These are phyloP conservation scores for Teinopalpus imperialis DNA, from an alignment of 2,888 invertebrate species.

Conservation along the genomic window DNA sequence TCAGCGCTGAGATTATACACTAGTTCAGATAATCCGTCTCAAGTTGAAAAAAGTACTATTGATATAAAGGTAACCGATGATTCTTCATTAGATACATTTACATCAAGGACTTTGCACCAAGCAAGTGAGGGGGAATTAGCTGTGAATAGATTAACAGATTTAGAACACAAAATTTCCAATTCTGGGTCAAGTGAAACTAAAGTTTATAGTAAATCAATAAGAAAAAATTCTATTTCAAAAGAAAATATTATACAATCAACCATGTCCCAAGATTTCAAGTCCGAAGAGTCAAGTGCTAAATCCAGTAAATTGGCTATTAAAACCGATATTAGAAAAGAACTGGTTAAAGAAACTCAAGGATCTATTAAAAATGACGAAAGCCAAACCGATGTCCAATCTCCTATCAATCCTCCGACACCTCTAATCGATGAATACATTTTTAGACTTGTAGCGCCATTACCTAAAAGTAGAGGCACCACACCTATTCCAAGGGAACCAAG, in stretches of 20 bases:
- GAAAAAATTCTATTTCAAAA: neutral
- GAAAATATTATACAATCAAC: neutral
- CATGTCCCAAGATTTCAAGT: slow-evolving; percentile 21
- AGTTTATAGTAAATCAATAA: neutral
- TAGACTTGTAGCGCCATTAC: slow-evolving; percentile 55
- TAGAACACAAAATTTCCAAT: neutral
- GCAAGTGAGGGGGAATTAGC: neutral
- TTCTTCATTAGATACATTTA: neutral
- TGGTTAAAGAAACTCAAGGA: slow-evolving; percentile 27
- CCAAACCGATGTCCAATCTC: slow-evolving; percentile 49
- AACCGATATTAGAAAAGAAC: slow-evolving; percentile 31
- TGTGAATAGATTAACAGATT: neutral
- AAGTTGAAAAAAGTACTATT: no score
- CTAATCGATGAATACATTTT: slow-evolving; percentile 71
- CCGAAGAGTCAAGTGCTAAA: slow-evolving; percentile 25
- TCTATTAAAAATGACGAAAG: slow-evolving; percentile 18
- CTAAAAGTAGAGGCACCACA: slow-evolving; percentile 48
- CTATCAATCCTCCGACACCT: slow-evolving; percentile 61
- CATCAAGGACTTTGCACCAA: no score
- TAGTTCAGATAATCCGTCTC: no score
- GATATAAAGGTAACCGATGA: neutral
- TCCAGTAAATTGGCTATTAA: slow-evolving; percentile 22
- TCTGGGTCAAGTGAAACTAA: neutral
- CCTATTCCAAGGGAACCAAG: slow-evolving; percentile 45
- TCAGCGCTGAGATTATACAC: neutral